A percentile compares a stretch with the other conserved stretches of the same genome.
Conservation (phyloP, 23 tunicate species). For the Aplidium turbinatum region DNA sequence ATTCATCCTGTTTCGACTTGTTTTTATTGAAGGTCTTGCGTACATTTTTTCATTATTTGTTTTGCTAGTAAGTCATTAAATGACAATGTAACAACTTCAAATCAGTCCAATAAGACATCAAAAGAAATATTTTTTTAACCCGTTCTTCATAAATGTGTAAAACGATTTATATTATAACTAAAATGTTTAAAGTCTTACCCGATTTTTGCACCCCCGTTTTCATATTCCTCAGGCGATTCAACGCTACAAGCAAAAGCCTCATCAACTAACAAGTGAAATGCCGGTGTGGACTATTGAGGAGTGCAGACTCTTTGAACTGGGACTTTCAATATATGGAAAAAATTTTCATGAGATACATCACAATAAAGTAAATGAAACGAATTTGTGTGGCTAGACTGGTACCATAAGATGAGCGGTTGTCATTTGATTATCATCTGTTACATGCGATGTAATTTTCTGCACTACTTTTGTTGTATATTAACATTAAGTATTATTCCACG, state of each 20-base stretch:
- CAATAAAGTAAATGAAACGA: conserved; percentile 61
- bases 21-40: no score
- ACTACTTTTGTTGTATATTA: neutral
- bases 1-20: no score
- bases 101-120: no score
- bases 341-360: conserved; percentile 76
- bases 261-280: conserved; percentile 44
- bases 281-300: conserved; percentile 79
- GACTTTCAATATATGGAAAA: conserved; percentile 70
- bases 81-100: no score
- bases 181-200: no score
- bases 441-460: neutral
- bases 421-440: neutral
- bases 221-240: conserved; percentile 55
- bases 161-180: no score
- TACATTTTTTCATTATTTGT: no score
- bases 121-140: no score
- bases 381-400: no score
- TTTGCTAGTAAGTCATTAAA: no score
- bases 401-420: neutral
- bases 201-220: no score
- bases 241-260: conserved; percentile 48
- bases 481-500: neutral
- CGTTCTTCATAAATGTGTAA: no score
- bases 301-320: conserved; percentile 74